Conservation (phyloP, 2,113 vertebrate species). For the Clarias macrocephalus region DNA sequence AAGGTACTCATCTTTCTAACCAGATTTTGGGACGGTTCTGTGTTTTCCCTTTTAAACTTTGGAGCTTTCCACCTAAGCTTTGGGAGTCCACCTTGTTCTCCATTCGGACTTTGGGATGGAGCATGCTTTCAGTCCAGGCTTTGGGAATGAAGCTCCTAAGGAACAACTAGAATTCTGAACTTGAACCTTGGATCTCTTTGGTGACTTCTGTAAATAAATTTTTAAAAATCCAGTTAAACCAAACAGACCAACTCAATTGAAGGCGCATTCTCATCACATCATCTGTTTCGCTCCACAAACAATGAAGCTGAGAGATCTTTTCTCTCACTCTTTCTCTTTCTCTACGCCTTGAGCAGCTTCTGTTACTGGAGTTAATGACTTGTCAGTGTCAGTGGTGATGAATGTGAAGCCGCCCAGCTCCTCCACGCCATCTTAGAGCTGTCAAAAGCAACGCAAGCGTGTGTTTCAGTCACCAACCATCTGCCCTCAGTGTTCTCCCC, state of each 20-base stretch:
- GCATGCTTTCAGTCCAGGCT: neutral
- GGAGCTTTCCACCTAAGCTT: neutral
- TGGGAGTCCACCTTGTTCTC: neutral
- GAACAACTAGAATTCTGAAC: neutral
- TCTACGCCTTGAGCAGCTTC: conserved; percentile 31
- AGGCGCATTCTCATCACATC: conserved; percentile 31
- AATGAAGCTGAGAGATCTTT: conserved; percentile 31
- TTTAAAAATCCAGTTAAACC: conserved; percentile 8
- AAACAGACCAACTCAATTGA: conserved; percentile 19
- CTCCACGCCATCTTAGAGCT: conserved; percentile 12
- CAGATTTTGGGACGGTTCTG: neutral
- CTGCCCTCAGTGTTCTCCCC: neutral
- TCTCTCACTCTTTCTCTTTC: conserved; percentile 11
- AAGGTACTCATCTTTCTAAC: neutral
- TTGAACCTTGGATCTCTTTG: neutral
- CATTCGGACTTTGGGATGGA: neutral
- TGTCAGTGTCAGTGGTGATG: conserved; percentile 54
- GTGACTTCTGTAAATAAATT: neutral
- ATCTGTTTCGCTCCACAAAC: conserved; percentile 32
- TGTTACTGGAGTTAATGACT: conserved; percentile 56
- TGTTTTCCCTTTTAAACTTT: too few species aligned
- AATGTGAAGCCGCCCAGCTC: conserved; percentile 44
- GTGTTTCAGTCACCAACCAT: neutral
- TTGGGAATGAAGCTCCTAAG: neutral
- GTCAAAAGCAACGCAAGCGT: conserved; percentile 26